Percentiles rank a stretch among this genome's conserved stretches.
These are phyloP conservation scores for Anguilla rostrata DNA, from an alignment of 2,113 vertebrate genomes.

Conservation along the genomic window DNA sequence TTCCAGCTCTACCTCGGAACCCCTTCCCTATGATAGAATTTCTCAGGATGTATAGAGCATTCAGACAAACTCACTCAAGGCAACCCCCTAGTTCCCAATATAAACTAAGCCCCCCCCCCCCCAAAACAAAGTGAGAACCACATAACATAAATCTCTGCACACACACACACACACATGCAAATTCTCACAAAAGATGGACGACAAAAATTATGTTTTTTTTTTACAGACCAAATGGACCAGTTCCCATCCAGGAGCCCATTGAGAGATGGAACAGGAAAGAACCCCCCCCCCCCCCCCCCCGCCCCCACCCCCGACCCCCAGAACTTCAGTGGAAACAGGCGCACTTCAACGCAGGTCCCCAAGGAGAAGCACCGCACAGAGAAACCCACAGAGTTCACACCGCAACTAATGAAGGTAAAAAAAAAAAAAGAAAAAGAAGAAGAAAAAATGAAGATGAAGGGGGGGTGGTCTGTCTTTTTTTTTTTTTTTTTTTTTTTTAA, in stretches of 20 bases:
- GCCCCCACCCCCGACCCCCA: not conserved
- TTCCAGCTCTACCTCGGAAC: no score
- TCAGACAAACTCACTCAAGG: no score
- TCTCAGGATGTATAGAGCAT: no score
- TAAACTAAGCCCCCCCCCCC: not conserved
- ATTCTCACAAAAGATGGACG: not conserved
- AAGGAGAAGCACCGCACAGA: constrained; percentile 23
- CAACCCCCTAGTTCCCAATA: no score
- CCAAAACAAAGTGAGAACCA: not conserved
- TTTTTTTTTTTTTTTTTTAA: constrained; percentile 37
- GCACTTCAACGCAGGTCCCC: constrained; percentile 21
- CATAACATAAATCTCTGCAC: not conserved
- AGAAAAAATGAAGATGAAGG: constrained; percentile 22
- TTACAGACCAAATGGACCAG: not conserved
- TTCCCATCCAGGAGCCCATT: not conserved
- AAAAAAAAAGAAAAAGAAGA: constrained; percentile 2
- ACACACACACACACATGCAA: not conserved
- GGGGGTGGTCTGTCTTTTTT: constrained; percentile 48
- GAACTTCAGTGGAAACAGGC: constrained; percentile 27
- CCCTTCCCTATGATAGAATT: not conserved
- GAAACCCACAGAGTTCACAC: constrained; percentile 49
- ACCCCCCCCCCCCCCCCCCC: not conserved
- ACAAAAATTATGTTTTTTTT: not conserved
- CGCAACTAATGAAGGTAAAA: constrained; percentile 48
- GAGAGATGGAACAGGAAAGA: not conserved